Evolutionary conservation across 2,113 vertebrate genomes (phyloP).

Genomic region (Gobiocypris rarus): DNA sequence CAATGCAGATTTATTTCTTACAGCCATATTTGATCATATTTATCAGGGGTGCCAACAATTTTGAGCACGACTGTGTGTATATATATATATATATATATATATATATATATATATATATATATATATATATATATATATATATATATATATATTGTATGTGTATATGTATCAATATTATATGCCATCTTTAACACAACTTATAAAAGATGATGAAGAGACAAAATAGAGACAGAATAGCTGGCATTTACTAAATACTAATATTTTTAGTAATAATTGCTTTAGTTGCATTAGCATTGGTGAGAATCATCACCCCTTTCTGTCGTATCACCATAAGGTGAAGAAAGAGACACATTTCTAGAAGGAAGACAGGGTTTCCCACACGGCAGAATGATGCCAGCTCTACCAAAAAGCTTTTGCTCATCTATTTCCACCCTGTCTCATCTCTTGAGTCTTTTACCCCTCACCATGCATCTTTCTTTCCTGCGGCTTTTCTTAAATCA

Average conservation of each 20-base stretch:
- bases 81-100: too few relatives aligned
- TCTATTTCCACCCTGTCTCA: background rate
- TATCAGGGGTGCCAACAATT: too few relatives aligned
- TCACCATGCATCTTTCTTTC: background rate
- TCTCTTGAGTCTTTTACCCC: conserved; percentile 1
- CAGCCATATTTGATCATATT: too few relatives aligned
- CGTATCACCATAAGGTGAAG: background rate
- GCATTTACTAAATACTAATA: background rate
- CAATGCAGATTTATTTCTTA: too few relatives aligned
- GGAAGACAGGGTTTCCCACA: conserved; percentile 27
- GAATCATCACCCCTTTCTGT: background rate
- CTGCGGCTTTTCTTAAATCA: conserved; percentile 37
- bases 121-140: too few relatives aligned
- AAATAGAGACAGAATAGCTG: background rate
- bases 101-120: too few relatives aligned
- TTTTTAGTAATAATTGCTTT: background rate
- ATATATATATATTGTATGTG: too few relatives aligned
- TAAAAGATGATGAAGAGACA: background rate
- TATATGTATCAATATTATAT: too few relatives aligned
- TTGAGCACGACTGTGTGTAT: too few relatives aligned
- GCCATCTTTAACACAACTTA: too few relatives aligned
- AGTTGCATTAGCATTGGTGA: background rate
- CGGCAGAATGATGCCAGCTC: conserved; percentile 22
- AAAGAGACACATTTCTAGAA: conserved; percentile 36
- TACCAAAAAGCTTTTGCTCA: background rate